These are phyloP conservation scores for Epinotia bilunana DNA, from an alignment of 2,888 invertebrate genomes.

Conservation along the genomic window DNA sequence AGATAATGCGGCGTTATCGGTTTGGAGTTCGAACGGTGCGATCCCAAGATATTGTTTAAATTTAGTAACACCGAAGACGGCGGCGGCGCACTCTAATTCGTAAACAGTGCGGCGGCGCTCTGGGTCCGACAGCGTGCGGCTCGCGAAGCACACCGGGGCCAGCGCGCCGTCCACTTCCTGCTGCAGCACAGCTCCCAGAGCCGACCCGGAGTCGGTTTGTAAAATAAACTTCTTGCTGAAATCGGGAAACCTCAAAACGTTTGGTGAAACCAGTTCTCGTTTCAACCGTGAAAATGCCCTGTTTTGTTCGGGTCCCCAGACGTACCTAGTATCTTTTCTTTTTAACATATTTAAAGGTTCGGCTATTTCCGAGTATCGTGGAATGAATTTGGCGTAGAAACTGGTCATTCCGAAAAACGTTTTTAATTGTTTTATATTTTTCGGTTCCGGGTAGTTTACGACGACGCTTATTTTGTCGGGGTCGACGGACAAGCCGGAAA, in stretches of 20 bases:
- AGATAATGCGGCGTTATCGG: conserved; percentile 34
- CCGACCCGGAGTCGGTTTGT: conserved; percentile 26
- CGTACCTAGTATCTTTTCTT: conserved; percentile 2
- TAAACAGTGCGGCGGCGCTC: conserved; percentile 26
- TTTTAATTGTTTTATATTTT: conserved; percentile 36
- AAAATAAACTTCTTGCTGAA: conserved; percentile 31
- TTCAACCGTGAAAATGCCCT: conserved; percentile 14
- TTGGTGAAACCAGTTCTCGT: conserved; percentile 27
- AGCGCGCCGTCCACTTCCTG: conserved; percentile 35
- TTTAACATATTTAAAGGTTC: conserved; percentile 28
- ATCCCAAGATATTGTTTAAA: conserved; percentile 29
- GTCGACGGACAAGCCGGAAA: conserved; percentile 13
- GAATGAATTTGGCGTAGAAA: conserved; percentile 38
- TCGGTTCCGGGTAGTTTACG: conserved; percentile 23
- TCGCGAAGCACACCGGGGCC: conserved; percentile 31
- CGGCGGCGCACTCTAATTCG: conserved; percentile 34
- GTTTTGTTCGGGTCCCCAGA: conserved; percentile 16
- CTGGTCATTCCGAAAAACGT: conserved; percentile 39
- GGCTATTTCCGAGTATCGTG: conserved; percentile 27
- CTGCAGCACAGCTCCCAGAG: conserved; percentile 26
- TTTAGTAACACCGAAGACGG: conserved; percentile 34
- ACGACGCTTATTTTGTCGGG: conserved; percentile 23
- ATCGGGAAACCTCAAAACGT: conserved; percentile 31
- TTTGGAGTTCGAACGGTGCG: conserved; percentile 30
- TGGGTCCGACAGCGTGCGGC: conserved; percentile 13